phyloP scores from a whole-genome alignment of 2,888 invertebrate genomes.

The Philaethria dido region DNA sequence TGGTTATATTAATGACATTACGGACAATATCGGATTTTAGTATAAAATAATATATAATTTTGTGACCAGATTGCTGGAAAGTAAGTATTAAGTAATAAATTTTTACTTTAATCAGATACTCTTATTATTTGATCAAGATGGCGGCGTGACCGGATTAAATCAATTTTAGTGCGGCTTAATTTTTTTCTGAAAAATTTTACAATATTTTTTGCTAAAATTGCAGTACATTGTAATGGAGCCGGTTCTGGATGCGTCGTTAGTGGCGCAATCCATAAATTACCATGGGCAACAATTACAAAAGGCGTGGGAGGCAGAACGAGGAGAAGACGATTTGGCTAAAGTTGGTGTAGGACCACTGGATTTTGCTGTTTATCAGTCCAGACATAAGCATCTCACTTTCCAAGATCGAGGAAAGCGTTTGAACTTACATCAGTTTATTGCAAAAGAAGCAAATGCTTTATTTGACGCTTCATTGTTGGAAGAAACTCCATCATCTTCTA shows the following conservation, averaged over 20 bases:
- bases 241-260: slow-evolving; percentile 77
- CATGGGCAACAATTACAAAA: slow-evolving; percentile 95
- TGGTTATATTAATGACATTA: neutral
- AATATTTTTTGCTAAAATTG: slow-evolving; percentile 13
- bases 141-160: slow-evolving; percentile 19
- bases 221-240: slow-evolving; percentile 66
- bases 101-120: neutral
- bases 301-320: slow-evolving; percentile 93
- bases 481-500: slow-evolving; percentile 76
- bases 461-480: slow-evolving; percentile 84
- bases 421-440: slow-evolving; percentile 94
- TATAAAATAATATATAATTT: neutral
- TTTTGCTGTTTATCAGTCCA: slow-evolving; percentile 89
- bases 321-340: slow-evolving; percentile 88
- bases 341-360: slow-evolving; percentile 85
- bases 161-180: neutral
- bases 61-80: neutral
- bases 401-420: slow-evolving; percentile 92
- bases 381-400: slow-evolving; percentile 92
- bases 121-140: slow-evolving; percentile 25
- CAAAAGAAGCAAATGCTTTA: slow-evolving; percentile 91
- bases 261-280: slow-evolving; percentile 90
- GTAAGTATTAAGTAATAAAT: slow-evolving; percentile 6
- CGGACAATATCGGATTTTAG: neutral
- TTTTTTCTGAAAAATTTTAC: neutral